phyloP scores from a whole-genome alignment of 2,113 vertebrate genomes.

The Cathartes aura region DNA sequence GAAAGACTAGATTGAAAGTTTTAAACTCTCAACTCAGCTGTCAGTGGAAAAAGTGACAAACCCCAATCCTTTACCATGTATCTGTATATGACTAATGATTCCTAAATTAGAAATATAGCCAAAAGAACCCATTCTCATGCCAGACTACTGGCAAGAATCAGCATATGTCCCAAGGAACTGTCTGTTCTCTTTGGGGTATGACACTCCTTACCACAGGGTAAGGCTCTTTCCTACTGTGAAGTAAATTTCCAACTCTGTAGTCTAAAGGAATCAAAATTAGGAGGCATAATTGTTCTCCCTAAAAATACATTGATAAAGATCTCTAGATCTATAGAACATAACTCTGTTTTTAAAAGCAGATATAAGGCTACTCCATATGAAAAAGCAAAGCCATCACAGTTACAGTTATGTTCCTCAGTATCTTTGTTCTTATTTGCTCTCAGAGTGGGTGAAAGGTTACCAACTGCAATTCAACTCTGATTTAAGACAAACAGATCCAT shows the following conservation, averaged over 20 bases:
- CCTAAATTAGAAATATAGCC: not conserved
- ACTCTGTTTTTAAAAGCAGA: not conserved
- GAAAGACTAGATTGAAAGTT: not conserved
- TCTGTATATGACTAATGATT: not conserved
- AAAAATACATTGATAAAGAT: not conserved
- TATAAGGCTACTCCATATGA: not conserved
- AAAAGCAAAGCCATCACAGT: not conserved
- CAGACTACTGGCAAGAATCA: not conserved
- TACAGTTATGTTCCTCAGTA: not conserved
- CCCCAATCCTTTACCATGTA: not conserved
- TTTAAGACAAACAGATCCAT: not conserved
- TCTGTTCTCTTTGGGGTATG: not conserved
- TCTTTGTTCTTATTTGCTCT: not conserved
- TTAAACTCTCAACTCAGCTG: not conserved
- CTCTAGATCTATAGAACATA: not conserved
- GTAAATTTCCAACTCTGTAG: not conserved
- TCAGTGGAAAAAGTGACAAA: not conserved
- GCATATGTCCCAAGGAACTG: not conserved
- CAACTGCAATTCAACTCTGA: not conserved
- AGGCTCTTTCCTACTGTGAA: not conserved
- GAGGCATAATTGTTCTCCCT: not conserved
- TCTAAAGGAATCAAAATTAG: not conserved
- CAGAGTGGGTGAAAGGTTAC: slow-evolving; percentile 29
- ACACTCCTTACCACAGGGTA: not conserved
- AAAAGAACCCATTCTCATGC: not conserved